Evolutionary conservation across 2,888 invertebrate species (phyloP).

Genomic region (Caradrina clavipalpis): DNA sequence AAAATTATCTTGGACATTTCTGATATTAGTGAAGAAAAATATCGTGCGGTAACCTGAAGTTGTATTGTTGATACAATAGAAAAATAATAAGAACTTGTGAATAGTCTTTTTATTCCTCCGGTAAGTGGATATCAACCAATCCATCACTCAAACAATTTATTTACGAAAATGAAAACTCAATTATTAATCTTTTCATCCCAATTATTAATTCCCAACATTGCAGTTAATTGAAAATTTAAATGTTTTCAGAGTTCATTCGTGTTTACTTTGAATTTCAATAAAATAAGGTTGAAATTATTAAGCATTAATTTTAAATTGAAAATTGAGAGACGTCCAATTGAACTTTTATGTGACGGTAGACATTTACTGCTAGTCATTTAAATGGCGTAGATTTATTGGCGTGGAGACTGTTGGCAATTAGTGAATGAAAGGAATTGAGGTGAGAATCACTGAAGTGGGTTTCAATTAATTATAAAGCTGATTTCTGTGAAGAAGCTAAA

Average conservation of each 20-base stretch:
- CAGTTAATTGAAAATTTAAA: slow-evolving; percentile 50
- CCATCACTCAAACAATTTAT: not conserved
- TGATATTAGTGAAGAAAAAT: too few relatives aligned
- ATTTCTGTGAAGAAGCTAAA: not conserved
- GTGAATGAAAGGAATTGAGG: slow-evolving; percentile 31
- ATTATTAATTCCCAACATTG: slow-evolving; percentile 42
- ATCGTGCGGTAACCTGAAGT: too few relatives aligned
- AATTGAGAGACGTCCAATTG: slow-evolving; percentile 35
- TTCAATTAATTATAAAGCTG: slow-evolving; percentile 20
- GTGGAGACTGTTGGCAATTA: slow-evolving; percentile 14
- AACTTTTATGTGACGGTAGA: slow-evolving; percentile 33
- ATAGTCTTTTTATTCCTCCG: not conserved
- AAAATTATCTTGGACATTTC: too few relatives aligned
- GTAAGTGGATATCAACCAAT: not conserved
- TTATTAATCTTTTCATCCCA: slow-evolving; percentile 22
- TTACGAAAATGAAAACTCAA: slow-evolving; percentile 20
- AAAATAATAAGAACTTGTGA: not conserved
- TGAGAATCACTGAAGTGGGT: slow-evolving; percentile 9
- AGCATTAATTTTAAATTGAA: slow-evolving; percentile 34
- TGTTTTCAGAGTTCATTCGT: slow-evolving; percentile 31
- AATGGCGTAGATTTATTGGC: slow-evolving; percentile 30
- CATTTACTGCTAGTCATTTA: slow-evolving; percentile 36
- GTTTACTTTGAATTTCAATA: slow-evolving; percentile 46
- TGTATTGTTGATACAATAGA: not conserved
- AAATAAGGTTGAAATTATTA: slow-evolving; percentile 33